Conservation (phyloP, 2,888 invertebrate species). For the Coelinius sp. region DNA sequence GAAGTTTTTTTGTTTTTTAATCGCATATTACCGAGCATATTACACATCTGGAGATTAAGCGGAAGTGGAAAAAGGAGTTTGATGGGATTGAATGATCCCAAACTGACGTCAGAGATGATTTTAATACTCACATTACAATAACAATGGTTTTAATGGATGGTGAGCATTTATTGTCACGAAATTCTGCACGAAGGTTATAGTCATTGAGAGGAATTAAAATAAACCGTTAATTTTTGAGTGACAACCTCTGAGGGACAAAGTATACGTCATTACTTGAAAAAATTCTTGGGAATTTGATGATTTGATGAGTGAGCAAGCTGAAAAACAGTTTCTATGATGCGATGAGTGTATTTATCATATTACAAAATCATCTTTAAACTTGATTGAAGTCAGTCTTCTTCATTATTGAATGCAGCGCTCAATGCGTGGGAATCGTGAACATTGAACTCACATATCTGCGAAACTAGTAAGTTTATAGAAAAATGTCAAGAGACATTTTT, state of each 20-base stretch:
- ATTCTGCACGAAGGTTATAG: background rate
- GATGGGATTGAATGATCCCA: background rate
- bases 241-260: too few relatives aligned
- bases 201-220: background rate
- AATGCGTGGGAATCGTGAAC: too few relatives aligned
- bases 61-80: background rate
- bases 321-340: background rate
- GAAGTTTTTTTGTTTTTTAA: too few relatives aligned
- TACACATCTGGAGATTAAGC: background rate
- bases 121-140: constrained; percentile 2
- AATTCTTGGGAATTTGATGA: too few relatives aligned
- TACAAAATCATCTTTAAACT: background rate
- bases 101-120: background rate
- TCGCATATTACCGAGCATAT: background rate
- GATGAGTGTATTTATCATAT: background rate
- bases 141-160: constrained; percentile 11
- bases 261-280: too few relatives aligned
- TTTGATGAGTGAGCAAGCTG: background rate
- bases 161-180: background rate
- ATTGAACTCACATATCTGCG: too few relatives aligned
- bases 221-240: background rate
- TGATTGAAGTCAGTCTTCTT: too few relatives aligned
- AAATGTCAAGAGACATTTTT: too few relatives aligned
- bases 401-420: too few relatives aligned
- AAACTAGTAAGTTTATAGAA: too few relatives aligned